Base-by-base conservation (phyloP, 2,113 vertebrate genomes). In the Oreocharis arfaki region DNA sequence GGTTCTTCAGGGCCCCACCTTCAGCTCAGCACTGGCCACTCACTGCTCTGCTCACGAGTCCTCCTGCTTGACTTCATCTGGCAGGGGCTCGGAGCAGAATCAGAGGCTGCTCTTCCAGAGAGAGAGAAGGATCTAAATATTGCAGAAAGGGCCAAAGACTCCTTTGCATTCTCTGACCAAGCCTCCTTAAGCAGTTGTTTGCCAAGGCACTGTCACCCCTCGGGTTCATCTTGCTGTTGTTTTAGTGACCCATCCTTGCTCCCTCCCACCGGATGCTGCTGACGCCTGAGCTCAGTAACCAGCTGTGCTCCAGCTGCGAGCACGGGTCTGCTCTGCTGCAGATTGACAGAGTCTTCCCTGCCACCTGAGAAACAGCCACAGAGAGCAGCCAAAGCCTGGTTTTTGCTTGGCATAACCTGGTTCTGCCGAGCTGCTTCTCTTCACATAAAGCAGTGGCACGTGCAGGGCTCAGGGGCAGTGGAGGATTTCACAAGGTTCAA, bases 271-370 rank as follows among this genome's bases (percentile, higher is more conserved):
- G 0, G 73, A 42, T 52, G 68, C 67, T 92, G 33, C 0, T 37
- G 64, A 1, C 32, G 41, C 44, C 78, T 19, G 52, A 64, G 75
- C 75, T 64, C 84, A 18, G 90, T 23, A 27, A 22, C 84, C 67
- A 93, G 91, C 55, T 86, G 96, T 70, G 94, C 21, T 44, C 89
- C 94, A 94, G 89, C 94, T 91, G 92, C 55, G 70, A 87, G 77
- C 68, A 30, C 13, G 2, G 4, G 2, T 55, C 61, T 85, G 55
- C 60, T 84, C 46, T 50, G 50, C 76, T 77, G 23, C 52, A 63
- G 21, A 32, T 16, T 42, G 65, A n/a, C 6, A 8, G 42, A 22
- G 49, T 20, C 35, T 11, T 74, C 61, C 46, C 67, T 41, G 42
- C 33, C 57, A 49, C 39, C 35, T 47, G 73, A 85, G 49, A 69